A percentile compares a stretch with the other conserved stretches of the same genome.
Evolutionary conservation across 2,888 invertebrate genomes (phyloP).

Genomic region (Clitarchus hookeri): DNA sequence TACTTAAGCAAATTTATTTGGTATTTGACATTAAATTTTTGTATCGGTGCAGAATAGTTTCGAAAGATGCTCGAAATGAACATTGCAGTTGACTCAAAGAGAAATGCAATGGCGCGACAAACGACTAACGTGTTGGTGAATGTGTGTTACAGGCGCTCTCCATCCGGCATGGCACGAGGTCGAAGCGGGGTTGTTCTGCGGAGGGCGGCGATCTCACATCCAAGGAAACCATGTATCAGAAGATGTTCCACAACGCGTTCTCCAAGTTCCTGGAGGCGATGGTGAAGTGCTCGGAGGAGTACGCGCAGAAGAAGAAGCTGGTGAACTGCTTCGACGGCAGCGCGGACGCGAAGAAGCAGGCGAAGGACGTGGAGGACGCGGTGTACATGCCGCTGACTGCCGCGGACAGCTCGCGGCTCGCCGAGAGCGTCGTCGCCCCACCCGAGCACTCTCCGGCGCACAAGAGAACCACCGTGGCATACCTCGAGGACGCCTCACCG

Average conservation of each 20-base stretch:
- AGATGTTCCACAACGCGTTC: neutral
- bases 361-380: neutral
- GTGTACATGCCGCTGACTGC: neutral
- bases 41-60: too few species aligned
- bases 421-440: neutral
- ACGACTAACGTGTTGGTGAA: neutral
- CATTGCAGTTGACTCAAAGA: too few species aligned
- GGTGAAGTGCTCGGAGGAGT: neutral
- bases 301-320: neutral
- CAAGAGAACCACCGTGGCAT: neutral
- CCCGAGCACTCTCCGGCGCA: neutral
- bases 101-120: neutral
- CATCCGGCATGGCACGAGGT: neutral
- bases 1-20: too few species aligned
- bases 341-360: neutral
- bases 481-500: neutral
- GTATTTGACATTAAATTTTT: too few species aligned
- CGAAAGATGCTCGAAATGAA: too few species aligned
- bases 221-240: neutral
- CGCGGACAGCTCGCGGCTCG: neutral
- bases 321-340: neutral
- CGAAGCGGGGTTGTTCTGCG: neutral
- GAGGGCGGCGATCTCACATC: neutral
- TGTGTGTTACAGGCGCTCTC: neutral
- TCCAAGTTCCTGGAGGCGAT: constrained; percentile 6